Percentiles rank a stretch among this genome's conserved stretches.
Conservation (phyloP, 1,140 invertebrate genomes). For the Ceratina australensis region DNA sequence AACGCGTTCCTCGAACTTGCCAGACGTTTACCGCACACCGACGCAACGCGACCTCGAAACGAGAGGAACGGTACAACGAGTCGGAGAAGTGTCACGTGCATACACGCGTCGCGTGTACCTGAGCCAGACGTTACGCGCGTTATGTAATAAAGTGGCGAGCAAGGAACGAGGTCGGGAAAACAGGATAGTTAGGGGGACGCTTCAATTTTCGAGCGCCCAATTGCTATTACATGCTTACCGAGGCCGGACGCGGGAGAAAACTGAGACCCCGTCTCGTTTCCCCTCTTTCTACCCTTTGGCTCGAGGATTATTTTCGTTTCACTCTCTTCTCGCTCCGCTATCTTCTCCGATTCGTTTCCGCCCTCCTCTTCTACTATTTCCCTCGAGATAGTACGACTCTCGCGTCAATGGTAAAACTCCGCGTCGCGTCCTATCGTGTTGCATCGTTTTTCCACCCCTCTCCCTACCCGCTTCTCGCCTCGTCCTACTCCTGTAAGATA, state of each 20-base stretch:
- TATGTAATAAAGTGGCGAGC: slow-evolving; percentile 52
- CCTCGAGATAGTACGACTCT: not conserved
- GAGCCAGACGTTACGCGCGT: slow-evolving; percentile 27
- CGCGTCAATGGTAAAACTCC: not conserved
- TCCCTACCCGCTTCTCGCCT: too few relatives aligned
- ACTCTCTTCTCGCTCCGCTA: not conserved
- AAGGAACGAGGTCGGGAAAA: slow-evolving; percentile 7
- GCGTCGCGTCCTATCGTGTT: not conserved
- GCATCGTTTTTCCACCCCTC: too few relatives aligned
- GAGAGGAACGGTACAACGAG: not conserved
- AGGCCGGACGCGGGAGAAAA: not conserved
- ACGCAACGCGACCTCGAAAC: not conserved
- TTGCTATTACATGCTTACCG: slow-evolving; percentile 13
- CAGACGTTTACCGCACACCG: slow-evolving; percentile 23
- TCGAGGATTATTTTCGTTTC: not conserved
- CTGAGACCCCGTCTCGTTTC: not conserved
- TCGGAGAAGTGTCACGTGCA: slow-evolving; percentile 5
- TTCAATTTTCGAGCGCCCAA: slow-evolving; percentile 50
- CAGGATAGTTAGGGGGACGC: slow-evolving; percentile 13
- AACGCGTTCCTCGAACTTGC: slow-evolving; percentile 25
- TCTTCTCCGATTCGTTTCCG: not conserved
- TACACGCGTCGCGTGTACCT: not conserved
- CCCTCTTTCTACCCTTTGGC: slow-evolving; percentile 22
- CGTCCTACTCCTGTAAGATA: not conserved
- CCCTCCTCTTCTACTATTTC: not conserved